Base-by-base conservation (phyloP, 2,113 vertebrate genomes). In the Mobula hypostoma region DNA sequence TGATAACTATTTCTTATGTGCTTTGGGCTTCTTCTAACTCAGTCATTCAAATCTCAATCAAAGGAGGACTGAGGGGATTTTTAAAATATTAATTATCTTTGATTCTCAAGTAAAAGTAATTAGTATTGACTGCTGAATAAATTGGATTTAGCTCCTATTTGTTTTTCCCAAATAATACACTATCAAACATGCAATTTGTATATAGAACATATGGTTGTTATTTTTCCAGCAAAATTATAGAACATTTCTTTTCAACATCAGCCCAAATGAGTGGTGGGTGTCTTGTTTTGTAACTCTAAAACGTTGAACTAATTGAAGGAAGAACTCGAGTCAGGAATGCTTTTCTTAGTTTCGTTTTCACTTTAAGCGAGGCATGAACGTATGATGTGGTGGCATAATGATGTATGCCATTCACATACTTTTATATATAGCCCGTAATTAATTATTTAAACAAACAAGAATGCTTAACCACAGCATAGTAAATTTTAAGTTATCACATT, bases 91-190 rank as follows among this genome's bases (percentile, higher is more conserved):
- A 90, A 90, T 90, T 90, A 90, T 66, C 63, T 63, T 90, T 66
- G 61, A 66, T 90, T 90, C 61, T 32, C 85, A 90, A 90, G 85
- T 68, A 63, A 66, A 90, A 90, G 85, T 63, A 90, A 90, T 90
- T 90, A 90, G 29, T 66, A 90, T 90, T 66, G 85, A 63, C 61
- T 58, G 24, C 82, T 90, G 85, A 90, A n/a, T 32, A 90, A 66
- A 90, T 90, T 90, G 29, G 6, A n/a, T 66, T 66, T 90, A 90
- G n/a, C 29, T 32, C 19, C 11, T 3, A 90, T 90, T 90, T 90
- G n/a, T 66, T 63, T 66, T 66, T 66, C 14, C 66, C 63, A 66
- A 63, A 90, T 66, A 90, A 32, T 66, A 15, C 85, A 32, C 29
- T 66, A 12, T 63, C 14, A 63, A 32, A 90, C 83, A 88, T 90